Evolutionary conservation across 2,888 invertebrate species (phyloP).

Genomic region (Galerucella nymphaeae): DNA sequence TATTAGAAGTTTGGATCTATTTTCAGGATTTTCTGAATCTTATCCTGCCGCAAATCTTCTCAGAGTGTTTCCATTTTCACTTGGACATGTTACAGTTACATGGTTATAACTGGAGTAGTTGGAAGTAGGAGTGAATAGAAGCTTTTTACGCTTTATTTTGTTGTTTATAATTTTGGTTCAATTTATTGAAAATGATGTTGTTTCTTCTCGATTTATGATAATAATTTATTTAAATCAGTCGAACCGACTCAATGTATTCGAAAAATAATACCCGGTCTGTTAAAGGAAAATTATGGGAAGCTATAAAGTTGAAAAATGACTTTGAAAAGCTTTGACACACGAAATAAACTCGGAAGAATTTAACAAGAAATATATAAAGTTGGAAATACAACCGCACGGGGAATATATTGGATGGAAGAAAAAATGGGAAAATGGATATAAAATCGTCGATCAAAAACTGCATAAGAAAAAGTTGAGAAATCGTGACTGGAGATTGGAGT

Average conservation of each 20-base stretch:
- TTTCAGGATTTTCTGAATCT: too few relatives aligned
- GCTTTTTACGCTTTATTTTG: too few relatives aligned
- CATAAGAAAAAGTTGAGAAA: conserved; percentile 48
- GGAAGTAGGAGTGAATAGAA: too few relatives aligned
- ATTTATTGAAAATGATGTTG: neutral
- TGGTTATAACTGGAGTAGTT: too few relatives aligned
- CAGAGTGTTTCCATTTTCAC: too few relatives aligned
- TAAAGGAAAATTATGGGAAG: neutral
- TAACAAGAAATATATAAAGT: conserved; percentile 21
- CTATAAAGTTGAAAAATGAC: conserved; percentile 2
- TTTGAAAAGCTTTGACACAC: neutral
- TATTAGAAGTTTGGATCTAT: too few relatives aligned
- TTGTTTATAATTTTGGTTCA: too few relatives aligned
- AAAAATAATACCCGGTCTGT: neutral
- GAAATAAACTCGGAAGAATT: conserved; percentile 1
- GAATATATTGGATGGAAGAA: conserved; percentile 25
- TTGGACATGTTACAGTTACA: too few relatives aligned
- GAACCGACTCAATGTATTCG: neutral
- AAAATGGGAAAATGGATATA: conserved; percentile 46
- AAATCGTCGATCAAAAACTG: conserved; percentile 53
- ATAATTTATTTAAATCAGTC: neutral
- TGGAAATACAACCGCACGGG: conserved; percentile 11
- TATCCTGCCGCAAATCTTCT: too few relatives aligned
- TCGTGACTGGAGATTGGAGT: conserved; percentile 54
- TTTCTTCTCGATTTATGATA: neutral